These are phyloP conservation scores for Calliopsis andreniformis DNA, from an alignment of 1,140 invertebrate genomes.

Conservation along the genomic window DNA sequence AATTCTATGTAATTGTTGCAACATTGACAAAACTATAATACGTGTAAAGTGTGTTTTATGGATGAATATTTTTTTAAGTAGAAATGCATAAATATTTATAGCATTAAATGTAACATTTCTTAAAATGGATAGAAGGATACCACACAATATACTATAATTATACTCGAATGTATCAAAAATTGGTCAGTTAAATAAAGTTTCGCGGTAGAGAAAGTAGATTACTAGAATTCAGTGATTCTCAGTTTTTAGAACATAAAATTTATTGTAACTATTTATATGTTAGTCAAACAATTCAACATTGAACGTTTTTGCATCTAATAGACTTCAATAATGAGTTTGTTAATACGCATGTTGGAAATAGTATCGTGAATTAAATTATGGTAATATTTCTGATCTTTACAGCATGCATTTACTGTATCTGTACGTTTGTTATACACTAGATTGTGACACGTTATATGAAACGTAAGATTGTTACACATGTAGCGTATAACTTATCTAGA, in stretches of 20 bases:
- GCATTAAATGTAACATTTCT: too few species aligned
- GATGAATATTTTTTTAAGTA: too few species aligned
- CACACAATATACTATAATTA: background rate
- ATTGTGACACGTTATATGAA: too few species aligned
- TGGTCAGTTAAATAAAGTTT: background rate
- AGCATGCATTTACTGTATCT: background rate
- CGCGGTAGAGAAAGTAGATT: conserved; percentile 7
- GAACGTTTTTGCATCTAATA: background rate
- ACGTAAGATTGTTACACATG: too few species aligned
- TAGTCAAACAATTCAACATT: too few species aligned
- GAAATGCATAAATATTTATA: too few species aligned
- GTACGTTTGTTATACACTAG: background rate
- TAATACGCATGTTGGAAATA: too few species aligned
- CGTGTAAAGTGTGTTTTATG: too few species aligned
- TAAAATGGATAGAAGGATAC: background rate
- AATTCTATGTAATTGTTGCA: background rate
- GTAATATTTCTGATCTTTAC: background rate
- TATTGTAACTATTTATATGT: background rate
- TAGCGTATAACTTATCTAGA: too few species aligned
- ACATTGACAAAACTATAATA: background rate
- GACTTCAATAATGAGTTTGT: background rate
- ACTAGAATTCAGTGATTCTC: background rate
- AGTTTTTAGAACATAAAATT: background rate
- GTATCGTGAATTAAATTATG: too few species aligned
- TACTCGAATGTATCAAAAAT: background rate